Base-by-base conservation (phyloP, 2,797 vertebrate genomes). In the Galago senegalensis region DNA sequence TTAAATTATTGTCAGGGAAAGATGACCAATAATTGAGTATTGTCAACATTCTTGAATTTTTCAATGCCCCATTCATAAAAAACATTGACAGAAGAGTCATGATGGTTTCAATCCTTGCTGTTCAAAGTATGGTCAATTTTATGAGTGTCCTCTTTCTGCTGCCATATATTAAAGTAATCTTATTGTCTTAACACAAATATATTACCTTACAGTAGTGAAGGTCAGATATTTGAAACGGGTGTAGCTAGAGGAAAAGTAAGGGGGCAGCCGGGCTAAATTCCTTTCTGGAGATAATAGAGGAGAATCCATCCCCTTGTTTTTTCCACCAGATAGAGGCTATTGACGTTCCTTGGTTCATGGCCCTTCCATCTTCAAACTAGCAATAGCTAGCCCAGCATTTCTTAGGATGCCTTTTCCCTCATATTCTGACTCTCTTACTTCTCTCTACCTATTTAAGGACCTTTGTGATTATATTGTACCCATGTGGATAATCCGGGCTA, bases 201-300 rank as follows among this genome's bases (percentile, higher is more conserved):
- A n/a, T 84, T 79, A 37, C 83, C 21, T 69, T 61, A 34, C 0
- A n/a, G 2, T 87, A 27, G 46, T 29, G 8, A 4, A 65, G 5
- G 7, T 34, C n/a, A 40, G 11, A 92, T 84, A 21, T 73, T 11
- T n/a, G 18, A 60, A 31, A n/a, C 67, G 31, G 6, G 1, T 65
- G 2, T 92, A 14, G 6, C 3, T 29, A 4, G 4, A 18, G 2
- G 43, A 18, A 53, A 88, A 43, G n/a, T 12, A 34, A 75, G 5
- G 0, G 40, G 8, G 34, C 23, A 23, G 3, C 0, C 34, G 12
- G 7, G 4, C 31, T 53, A 1, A 2, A 18, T 34, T 79, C 9
- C 7, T 65, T 89, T 40, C 60, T 69, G 40, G 18, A 63, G 27
- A 4, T 2, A 25, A 37, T 37, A 46, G 65, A 63, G 23, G n/a